Base-by-base conservation (phyloP, 2,888 invertebrate species). In the Chouioia cunea region DNA sequence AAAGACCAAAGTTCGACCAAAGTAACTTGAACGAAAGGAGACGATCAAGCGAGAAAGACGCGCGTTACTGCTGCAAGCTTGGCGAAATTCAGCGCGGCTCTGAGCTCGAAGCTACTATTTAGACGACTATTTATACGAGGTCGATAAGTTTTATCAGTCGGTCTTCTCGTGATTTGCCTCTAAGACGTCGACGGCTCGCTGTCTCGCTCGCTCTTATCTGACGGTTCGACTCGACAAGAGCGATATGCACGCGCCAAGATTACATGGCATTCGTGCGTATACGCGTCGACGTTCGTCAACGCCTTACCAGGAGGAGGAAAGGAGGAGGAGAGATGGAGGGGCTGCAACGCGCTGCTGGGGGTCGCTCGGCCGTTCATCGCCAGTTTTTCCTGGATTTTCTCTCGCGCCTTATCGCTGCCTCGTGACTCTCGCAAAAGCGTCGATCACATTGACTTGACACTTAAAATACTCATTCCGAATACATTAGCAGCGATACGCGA, bases 91-190 rank as follows among this genome's bases (percentile, higher is more conserved):
- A 74, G 70, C 23, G 68, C 67, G 74, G 74, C 80, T 83, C 83
- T 83, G 81, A 80, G 76, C 76, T 74, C 77, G 77, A 77, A 77
- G 74, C 73, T 76, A 80, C 77, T 79, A 80, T 82, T 82, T 77
- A 72, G 77, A 70, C 77, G 79, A 79, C 76, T 83, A 84, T 82
- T 83, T 83, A 83, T 83, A 83, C 74, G 78, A 77, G 67, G 59
- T 73, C 77, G 83, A 83, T 83, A 83, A 83, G 79, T 81, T 77
- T 77, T 84, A 83, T 83, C 83, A 82, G 81, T 65, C 76, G 70
- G 76, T 73, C 74, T 78, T 76, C 74, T 75, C 79, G 77, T 81
- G 80, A 79, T 76, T 76, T 71, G 36, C 12, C 59, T 53, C 53
- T n/a, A 46, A 71, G 77, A 77, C 36, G 77, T 75, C 75, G 77